Evolutionary conservation across 2,888 invertebrate genomes (phyloP), one percentile per base, ranked within the genome.

Genomic region (Pollenia amentaria): DNA sequence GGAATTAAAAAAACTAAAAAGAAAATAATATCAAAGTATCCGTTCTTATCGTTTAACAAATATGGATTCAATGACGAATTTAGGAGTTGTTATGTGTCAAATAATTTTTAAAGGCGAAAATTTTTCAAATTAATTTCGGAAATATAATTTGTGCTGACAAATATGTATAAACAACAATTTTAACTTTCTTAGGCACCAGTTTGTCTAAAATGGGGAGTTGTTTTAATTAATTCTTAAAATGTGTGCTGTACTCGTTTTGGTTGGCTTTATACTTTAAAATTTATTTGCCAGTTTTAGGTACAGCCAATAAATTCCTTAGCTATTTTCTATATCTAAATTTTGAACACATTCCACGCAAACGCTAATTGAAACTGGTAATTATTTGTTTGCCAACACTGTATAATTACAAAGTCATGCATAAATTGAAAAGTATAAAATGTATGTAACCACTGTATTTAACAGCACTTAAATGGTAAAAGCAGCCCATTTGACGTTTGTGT

Each of bases 381-480:
- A 77, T 70, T 55, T 76, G 46, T 48, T 72, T 55, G 48, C 64
- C 64, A 77, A 77, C 46, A 72, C 77, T 77, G 62, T 72, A 29
- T 72, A 83, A 51, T 72, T 72, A 55, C 9, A n/a, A 53, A 69
- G 51, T 53, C 53, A 53, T 65, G 16, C 16, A 18, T 64, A 42
- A 69, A 73, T 48, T 40, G 40, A 73, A 69, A 82, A 69, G 38
- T 69, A 57, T 38, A 48, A 48, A 67, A 55, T 81, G 48, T 48
- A 46, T 80, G 42, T 60, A 60, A 65, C 21, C 65, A 65, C 57
- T 18, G 40, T 73, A 57, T 67, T 75, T 57, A 67, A 42, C 57
- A 75, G 60, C 60, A 75, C 72, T 72, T 78, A 51, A 84, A 84
- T 84, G 77, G 72, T 78, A 72, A 84, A 65, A 72, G 18, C 64